Base-by-base conservation (phyloP, 2,888 invertebrate species). In the Eupeodes luniger region DNA sequence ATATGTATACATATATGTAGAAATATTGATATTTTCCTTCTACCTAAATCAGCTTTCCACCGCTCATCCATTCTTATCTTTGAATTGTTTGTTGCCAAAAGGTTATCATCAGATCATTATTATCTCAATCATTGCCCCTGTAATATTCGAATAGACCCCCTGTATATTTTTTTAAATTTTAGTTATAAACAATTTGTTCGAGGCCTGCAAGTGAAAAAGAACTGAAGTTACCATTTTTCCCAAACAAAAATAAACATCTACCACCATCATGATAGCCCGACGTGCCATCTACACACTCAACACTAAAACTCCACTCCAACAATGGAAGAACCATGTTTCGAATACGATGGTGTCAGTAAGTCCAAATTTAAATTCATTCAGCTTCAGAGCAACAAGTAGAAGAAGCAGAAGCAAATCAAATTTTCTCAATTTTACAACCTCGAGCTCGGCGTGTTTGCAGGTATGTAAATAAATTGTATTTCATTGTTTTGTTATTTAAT, bases 271-370 rank as follows among this genome's bases (percentile, higher is more conserved):
- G 88, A 57, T 57, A 40, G 53, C 78, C 3, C 72, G 74, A 4
- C 81, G 81, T 81, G 85, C 88, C 88, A 85, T 88, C 88, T 88
- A 79, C 40, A 85, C 53, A 44, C 47, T 88, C 69, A 81, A 69
- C 44, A 59, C 19, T 5, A 85, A 78, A 88, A n/a, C 57, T 6
- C 19, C 34, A 47, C 9, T 69, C 14, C 78, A 67, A 19, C 66
- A 51, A 10, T 67, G 61, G 62, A 76, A 67, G 34, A 74, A 51
- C 49, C 14, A 34, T 40, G 14, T 64, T 79, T 49, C 44, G 66
- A 40, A 14, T 14, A 57, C 44, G 5, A n/a, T 47, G 70, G 47
- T 72, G 34, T 40, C 72, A 61, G n/a, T 19, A 64, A 51, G 61
- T 36, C 44, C 16, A 19, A 72, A 12, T 53, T 36, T 49, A 67